Conservation (phyloP, 1,140 invertebrate genomes). For the Aplysia californica region DNA sequence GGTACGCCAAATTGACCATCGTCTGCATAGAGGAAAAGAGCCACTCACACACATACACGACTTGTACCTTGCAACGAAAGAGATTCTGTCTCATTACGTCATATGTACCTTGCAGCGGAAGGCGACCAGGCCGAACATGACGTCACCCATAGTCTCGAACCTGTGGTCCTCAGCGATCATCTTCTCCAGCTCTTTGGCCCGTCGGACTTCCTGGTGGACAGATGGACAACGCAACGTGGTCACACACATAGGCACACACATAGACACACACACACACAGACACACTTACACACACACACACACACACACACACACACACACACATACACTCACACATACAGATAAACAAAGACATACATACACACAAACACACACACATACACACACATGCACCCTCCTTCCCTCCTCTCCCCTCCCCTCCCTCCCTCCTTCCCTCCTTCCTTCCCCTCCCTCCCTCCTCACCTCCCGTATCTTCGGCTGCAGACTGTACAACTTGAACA, state of each 20-base stretch:
- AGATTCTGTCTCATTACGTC: too few relatives aligned
- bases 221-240: background rate
- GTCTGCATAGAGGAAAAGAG: too few relatives aligned
- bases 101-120: conserved; percentile 25
- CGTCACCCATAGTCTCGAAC: conserved; percentile 20
- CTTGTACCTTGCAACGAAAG: too few relatives aligned
- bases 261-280: too few relatives aligned
- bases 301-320: too few relatives aligned
- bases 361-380: too few relatives aligned
- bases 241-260: too few relatives aligned
- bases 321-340: too few relatives aligned
- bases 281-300: too few relatives aligned
- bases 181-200: conserved; percentile 22
- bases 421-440: background rate
- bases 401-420: background rate
- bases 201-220: conserved; percentile 13
- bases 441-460: background rate
- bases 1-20: too few relatives aligned
- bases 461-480: background rate
- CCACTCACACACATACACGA: too few relatives aligned
- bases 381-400: background rate
- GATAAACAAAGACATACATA: too few relatives aligned
- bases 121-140: conserved; percentile 15
- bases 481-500: background rate
- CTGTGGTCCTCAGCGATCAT: conserved; percentile 19